A percentile compares a stretch with the other conserved stretches of the same genome.
phyloP scores from a whole-genome alignment of 2,113 vertebrate genomes.

The Megalops atlanticus region DNA sequence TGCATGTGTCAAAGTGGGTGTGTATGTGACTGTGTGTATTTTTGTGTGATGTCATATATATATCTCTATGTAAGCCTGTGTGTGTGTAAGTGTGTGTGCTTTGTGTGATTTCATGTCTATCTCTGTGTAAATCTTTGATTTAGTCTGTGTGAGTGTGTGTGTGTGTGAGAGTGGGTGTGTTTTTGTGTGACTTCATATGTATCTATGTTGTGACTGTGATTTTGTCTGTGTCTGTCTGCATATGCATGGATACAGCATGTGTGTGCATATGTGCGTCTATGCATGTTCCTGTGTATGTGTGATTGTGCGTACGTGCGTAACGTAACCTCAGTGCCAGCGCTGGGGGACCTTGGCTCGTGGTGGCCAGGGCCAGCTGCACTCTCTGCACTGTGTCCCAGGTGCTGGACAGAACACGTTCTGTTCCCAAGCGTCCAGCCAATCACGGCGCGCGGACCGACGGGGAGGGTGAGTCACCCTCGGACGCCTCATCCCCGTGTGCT shows the following conservation, averaged over 20 bases:
- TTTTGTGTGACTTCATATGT: slow-evolving; percentile 19
- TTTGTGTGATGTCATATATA: no score
- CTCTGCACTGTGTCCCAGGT: background rate
- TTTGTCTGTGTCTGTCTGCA: no score
- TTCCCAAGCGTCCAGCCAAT: background rate
- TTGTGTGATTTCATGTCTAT: slow-evolving; percentile 59
- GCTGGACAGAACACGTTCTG: background rate
- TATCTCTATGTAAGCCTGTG: slow-evolving; percentile 33
- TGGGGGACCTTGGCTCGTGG: background rate
- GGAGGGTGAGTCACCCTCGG: background rate
- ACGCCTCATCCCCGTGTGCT: background rate
- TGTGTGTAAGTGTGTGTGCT: slow-evolving; percentile 53
- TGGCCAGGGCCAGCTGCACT: background rate
- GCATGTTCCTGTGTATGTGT: slow-evolving; percentile 3
- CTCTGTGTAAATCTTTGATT: no score
- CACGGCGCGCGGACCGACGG: background rate
- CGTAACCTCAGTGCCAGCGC: slow-evolving; percentile 10
- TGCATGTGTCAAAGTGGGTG: slow-evolving; percentile 14
- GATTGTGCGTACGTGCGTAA: slow-evolving; percentile 13
- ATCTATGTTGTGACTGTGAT: background rate
- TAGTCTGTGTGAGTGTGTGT: slow-evolving; percentile 43
- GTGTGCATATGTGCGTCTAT: slow-evolving; percentile 11
- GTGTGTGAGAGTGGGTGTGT: slow-evolving; percentile 42
- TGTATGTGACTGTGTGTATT: slow-evolving; percentile 27
- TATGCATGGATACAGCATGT: slow-evolving; percentile 28